Evolutionary conservation across 2,113 vertebrate genomes (phyloP).

Genomic region (Dicerorhinus sumatrensis): DNA sequence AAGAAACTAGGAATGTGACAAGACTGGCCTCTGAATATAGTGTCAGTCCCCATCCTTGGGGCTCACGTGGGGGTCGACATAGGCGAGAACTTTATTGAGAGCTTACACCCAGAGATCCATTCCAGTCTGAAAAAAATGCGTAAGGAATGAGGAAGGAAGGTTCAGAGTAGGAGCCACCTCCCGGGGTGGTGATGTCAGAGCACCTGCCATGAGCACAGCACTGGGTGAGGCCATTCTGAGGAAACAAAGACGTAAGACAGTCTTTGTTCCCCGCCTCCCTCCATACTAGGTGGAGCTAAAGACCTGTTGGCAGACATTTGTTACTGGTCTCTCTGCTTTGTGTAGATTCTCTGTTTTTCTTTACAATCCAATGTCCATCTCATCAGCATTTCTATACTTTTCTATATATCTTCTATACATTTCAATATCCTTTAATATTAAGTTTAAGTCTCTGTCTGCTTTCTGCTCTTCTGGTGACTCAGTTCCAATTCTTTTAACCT

Average conservation of each 20-base stretch:
- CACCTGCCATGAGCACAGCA: not conserved
- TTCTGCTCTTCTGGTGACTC: slow-evolving; percentile 28
- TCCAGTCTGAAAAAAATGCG: not conserved
- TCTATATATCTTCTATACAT: not conserved
- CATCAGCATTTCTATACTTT: not conserved
- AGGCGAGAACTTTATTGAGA: not conserved
- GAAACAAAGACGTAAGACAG: not conserved
- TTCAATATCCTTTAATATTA: not conserved
- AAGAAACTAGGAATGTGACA: not conserved
- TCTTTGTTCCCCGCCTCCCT: too few relatives aligned
- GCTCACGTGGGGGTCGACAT: not conserved
- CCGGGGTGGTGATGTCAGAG: not conserved
- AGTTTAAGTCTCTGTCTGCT: not conserved
- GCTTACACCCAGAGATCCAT: not conserved
- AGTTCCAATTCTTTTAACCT: not conserved
- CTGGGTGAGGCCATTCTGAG: not conserved
- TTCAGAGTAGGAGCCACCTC: not conserved
- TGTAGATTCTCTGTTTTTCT: not conserved
- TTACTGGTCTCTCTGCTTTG: not conserved
- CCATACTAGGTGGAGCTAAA: not conserved
- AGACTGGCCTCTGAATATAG: not conserved
- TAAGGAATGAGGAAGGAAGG: not conserved
- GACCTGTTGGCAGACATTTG: not conserved
- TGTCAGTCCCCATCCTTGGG: not conserved
- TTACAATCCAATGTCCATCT: not conserved